These are phyloP conservation scores for Notarius quadriscutis DNA, from an alignment of 2,113 vertebrate genomes.

Conservation along the genomic window DNA sequence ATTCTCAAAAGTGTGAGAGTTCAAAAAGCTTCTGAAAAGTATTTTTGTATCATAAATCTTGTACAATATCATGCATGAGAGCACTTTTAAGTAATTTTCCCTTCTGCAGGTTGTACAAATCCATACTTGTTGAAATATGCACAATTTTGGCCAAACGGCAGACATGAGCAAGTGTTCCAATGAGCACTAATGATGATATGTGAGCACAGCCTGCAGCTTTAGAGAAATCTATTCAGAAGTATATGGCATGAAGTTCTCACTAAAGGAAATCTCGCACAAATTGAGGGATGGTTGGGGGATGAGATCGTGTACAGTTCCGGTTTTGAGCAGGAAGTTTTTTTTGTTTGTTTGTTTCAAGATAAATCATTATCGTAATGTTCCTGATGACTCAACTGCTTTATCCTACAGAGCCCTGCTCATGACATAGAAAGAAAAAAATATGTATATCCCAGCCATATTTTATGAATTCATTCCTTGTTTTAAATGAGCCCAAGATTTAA, in stretches of 20 bases:
- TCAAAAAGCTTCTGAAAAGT: neutral
- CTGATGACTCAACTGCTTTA: neutral
- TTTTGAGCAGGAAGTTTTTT: neutral
- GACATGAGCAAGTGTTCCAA: conserved; percentile 12
- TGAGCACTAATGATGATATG: conserved; percentile 20
- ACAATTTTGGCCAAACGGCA: neutral
- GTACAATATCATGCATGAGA: neutral
- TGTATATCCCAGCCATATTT: too few species aligned
- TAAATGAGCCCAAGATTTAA: too few species aligned
- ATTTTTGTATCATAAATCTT: neutral
- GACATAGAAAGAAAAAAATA: too few species aligned
- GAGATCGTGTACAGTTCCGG: neutral
- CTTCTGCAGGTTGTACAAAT: neutral
- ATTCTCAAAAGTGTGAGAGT: neutral
- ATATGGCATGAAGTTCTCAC: neutral
- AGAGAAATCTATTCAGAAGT: neutral
- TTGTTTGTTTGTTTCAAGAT: neutral
- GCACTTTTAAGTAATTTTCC: conserved; percentile 4
- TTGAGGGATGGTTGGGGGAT: neutral
- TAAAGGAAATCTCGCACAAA: neutral
- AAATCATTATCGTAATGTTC: neutral
- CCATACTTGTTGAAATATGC: conserved; percentile 14
- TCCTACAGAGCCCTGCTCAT: neutral
- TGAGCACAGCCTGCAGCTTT: neutral
- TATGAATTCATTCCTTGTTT: too few species aligned